These are phyloP conservation scores for Microcebus ravelobensis DNA, from an alignment of 2,113 vertebrate species.

Conservation along the genomic window DNA sequence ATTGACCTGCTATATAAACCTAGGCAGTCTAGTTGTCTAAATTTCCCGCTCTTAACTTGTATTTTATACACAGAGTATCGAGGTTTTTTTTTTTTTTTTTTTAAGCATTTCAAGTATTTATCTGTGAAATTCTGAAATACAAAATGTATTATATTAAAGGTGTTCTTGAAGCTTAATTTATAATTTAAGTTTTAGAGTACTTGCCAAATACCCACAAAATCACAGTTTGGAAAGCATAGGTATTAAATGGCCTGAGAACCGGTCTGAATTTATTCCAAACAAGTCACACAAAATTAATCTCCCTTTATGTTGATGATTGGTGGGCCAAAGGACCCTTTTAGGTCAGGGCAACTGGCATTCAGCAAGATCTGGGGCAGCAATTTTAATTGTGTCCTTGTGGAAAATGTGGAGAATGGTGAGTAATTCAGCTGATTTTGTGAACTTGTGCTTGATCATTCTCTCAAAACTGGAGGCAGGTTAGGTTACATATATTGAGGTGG, in stretches of 20 bases:
- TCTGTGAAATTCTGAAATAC: not conserved
- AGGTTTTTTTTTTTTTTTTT: not conserved
- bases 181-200: not conserved
- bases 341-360: not conserved
- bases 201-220: not conserved
- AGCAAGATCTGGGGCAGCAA: not conserved
- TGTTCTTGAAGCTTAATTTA: not conserved
- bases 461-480: not conserved
- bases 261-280: not conserved
- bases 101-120: not conserved
- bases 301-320: not conserved
- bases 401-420: not conserved
- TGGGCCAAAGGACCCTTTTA: not conserved
- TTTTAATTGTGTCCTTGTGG: not conserved
- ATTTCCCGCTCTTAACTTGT: not conserved
- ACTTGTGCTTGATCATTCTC: not conserved
- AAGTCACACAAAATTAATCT: not conserved
- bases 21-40: not conserved
- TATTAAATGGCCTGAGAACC: not conserved
- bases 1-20: not conserved
- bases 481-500: not conserved
- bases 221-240: not conserved
- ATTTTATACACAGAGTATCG: not conserved
- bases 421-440: not conserved
- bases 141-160: not conserved